A percentile compares a stretch with the other conserved stretches of the same genome.
phyloP scores from a whole-genome alignment of 2,888 invertebrate species.

The Erebia aethiops region DNA sequence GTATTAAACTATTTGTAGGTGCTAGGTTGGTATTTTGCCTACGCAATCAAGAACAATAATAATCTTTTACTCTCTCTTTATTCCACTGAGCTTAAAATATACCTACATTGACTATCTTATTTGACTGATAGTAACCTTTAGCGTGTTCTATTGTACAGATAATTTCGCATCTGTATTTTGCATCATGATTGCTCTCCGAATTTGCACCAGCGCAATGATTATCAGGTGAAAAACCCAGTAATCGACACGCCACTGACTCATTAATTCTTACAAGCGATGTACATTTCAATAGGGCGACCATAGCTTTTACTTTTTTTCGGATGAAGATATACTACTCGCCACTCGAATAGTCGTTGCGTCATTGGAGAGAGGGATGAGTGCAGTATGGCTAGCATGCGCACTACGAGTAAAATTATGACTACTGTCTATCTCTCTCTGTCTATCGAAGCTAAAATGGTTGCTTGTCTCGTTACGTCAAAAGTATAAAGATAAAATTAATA shows the following conservation, averaged over 20 bases:
- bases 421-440: no score
- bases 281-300: constrained; percentile 12
- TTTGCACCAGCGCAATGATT: constrained; percentile 32
- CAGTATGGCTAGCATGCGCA: no score
- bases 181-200: constrained; percentile 32
- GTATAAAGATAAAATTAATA: no score
- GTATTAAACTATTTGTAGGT: no score
- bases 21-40: no score
- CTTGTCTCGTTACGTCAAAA: no score
- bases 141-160: constrained; percentile 27
- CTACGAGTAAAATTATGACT: no score
- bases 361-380: background rate
- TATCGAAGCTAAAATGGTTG: no score
- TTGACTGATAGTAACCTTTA: constrained; percentile 34
- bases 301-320: background rate
- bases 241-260: constrained; percentile 35
- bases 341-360: background rate
- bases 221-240: constrained; percentile 21
- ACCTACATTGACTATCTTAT: background rate
- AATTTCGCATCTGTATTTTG: constrained; percentile 33
- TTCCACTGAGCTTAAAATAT: background rate
- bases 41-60: no score
- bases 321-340: background rate
- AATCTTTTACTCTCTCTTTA: background rate
- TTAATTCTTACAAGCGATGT: constrained; percentile 15